Evolutionary conservation across 2,888 invertebrate species (phyloP).

Genomic region (Xestia sexstrigata): DNA sequence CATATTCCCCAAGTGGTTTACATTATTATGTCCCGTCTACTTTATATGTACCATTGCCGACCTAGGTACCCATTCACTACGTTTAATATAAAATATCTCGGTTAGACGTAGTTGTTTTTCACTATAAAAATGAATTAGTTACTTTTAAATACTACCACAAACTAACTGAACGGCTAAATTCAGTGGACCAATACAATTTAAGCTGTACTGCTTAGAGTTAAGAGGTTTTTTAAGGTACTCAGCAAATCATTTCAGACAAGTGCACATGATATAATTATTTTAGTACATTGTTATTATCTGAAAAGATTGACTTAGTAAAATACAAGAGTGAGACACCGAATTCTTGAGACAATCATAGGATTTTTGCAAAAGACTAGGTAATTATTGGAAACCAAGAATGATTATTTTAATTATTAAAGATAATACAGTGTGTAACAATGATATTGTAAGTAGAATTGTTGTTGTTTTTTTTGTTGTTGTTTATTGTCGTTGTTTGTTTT

Average conservation of each 20-base stretch:
- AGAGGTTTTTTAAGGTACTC: background rate
- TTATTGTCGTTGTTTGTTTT: too few relatives aligned
- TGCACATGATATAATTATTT: background rate
- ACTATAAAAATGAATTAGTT: background rate
- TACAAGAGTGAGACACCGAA: background rate
- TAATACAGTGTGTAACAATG: too few relatives aligned
- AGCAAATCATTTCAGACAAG: background rate
- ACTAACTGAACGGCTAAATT: background rate
- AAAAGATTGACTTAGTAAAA: background rate
- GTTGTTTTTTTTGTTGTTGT: too few relatives aligned
- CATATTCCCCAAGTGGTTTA: constrained; percentile 9
- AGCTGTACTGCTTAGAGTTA: background rate
- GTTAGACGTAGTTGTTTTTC: background rate
- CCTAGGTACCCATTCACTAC: background rate
- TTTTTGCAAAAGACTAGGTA: background rate
- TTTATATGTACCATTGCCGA: background rate
- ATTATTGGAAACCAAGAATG: background rate
- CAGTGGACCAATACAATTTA: constrained; percentile 2
- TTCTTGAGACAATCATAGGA: background rate
- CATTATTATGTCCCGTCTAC: background rate
- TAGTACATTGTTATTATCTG: background rate
- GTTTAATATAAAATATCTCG: background rate
- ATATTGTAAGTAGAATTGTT: too few relatives aligned
- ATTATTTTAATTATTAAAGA: background rate
- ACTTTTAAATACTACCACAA: constrained; percentile 24